Conservation (phyloP, 2,797 vertebrate species). For the Manis crassicaudata region DNA sequence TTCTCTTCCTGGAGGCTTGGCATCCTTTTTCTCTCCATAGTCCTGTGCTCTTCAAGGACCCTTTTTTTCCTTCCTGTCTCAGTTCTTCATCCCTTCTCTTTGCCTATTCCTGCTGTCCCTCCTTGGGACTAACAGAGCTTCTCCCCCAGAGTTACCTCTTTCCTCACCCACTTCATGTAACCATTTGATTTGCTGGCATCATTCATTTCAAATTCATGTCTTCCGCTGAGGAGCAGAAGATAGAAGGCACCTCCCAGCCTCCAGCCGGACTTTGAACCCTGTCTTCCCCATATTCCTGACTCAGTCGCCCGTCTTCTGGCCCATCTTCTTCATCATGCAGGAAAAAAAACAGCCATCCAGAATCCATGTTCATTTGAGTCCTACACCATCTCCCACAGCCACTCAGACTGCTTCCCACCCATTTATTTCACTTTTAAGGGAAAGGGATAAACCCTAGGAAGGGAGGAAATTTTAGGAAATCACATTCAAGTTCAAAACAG, state of each 20-base stretch:
- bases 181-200: not conserved
- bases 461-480: not conserved
- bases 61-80: not conserved
- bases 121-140: not conserved
- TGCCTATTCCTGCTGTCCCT: not conserved
- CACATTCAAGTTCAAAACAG: not conserved
- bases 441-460: not conserved
- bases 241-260: not conserved
- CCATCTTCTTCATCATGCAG: not conserved
- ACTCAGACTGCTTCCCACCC: not conserved
- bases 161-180: not conserved
- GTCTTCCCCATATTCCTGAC: not conserved
- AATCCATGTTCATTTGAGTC: not conserved
- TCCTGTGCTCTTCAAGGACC: not conserved
- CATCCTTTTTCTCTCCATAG: not conserved
- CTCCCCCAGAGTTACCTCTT: not conserved
- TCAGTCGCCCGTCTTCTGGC: not conserved
- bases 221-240: not conserved
- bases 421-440: slow-evolving; percentile 10
- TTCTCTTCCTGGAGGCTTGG: not conserved
- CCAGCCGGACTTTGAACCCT: not conserved
- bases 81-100: not conserved
- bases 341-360: not conserved
- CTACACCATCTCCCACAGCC: not conserved
- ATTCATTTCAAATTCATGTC: not conserved